Base-by-base conservation (phyloP, 2,888 invertebrate species). In the Muschampia plurimacula region DNA sequence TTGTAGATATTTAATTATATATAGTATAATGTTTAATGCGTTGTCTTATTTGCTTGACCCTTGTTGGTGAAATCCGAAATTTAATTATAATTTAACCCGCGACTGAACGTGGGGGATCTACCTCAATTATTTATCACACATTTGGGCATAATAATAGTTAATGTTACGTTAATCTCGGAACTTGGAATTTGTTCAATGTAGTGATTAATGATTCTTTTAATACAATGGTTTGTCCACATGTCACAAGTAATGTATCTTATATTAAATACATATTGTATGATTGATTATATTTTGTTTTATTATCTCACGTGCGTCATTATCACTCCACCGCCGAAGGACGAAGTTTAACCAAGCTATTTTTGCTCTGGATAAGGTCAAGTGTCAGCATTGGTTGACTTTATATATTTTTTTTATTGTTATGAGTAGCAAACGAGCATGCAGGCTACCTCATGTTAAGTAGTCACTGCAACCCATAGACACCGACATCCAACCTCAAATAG, bases 1-100 rank as follows among this genome's bases (percentile, higher is more conserved):
- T 92, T 94, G 94, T 93, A 94, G 94, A 93, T 94, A 94, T 92
- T 90, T 93, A 93, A 93, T 93, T 93, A 93, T 93, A 90, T 90
- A 93, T 93, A 94, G 92, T 92, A 91, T 93, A 94, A 94, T 92
- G 90, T 92, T 89, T 88, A 90, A 89, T 88, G 90, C 88, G 89
- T 92, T 91, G 89, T 91, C 90, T 92, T 88, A 91, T 92, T 93
- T 93, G 90, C 90, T 91, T 89, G 82, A 80, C 86, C 90, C 90
- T 80, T 77, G 83, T 84, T 82, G 88, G 88, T 87, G 88, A 85
- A 85, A 87, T 87, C 90, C 87, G 89, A 87, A 86, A 89, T 84
- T 80, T 89, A 87, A 89, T 89, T 91, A 89, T 92, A 89, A 89
- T 92, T 91, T 90, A 87, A 88, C 87, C 93, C 91, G 84, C 86